phyloP scores from a whole-genome alignment of 2,797 vertebrate genomes.

The Falco berigora region DNA sequence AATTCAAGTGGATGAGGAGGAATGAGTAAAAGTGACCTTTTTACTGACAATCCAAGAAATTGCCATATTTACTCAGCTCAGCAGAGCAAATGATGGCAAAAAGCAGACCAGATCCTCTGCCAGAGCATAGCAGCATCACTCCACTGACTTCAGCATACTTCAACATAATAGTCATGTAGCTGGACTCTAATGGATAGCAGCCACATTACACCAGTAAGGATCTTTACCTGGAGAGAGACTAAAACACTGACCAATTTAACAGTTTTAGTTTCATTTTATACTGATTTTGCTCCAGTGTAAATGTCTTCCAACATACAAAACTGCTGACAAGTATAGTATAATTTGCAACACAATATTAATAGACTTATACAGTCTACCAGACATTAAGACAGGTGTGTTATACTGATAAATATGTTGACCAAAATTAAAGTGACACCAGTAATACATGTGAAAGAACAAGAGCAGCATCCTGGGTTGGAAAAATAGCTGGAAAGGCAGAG shows the following conservation, averaged over 20 bases:
- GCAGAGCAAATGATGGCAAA: conserved; percentile 55
- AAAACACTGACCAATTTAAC: not conserved
- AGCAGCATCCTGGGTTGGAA: not conserved
- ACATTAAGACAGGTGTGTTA: not conserved
- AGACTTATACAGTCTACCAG: not conserved
- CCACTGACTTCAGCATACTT: conserved; percentile 21
- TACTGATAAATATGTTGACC: not conserved
- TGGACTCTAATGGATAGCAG: not conserved
- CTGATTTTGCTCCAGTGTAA: not conserved
- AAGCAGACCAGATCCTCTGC: not conserved
- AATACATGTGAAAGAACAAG: not conserved
- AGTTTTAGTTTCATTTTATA: not conserved
- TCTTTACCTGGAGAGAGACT: not conserved
- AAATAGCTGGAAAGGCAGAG: not conserved
- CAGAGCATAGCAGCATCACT: conserved; percentile 3
- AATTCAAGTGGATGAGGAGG: not conserved
- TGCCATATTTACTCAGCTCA: conserved; percentile 35
- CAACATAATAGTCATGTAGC: not conserved
- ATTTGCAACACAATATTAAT: not conserved
- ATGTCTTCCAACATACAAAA: not conserved
- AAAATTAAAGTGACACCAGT: not conserved
- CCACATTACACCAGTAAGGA: not conserved
- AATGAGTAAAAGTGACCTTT: conserved; percentile 45
- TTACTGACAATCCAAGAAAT: conserved; percentile 12
- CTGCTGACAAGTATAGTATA: not conserved